These are phyloP conservation scores for Chrysomela aeneicollis DNA, from an alignment of 2,888 invertebrate genomes.

Conservation along the genomic window DNA sequence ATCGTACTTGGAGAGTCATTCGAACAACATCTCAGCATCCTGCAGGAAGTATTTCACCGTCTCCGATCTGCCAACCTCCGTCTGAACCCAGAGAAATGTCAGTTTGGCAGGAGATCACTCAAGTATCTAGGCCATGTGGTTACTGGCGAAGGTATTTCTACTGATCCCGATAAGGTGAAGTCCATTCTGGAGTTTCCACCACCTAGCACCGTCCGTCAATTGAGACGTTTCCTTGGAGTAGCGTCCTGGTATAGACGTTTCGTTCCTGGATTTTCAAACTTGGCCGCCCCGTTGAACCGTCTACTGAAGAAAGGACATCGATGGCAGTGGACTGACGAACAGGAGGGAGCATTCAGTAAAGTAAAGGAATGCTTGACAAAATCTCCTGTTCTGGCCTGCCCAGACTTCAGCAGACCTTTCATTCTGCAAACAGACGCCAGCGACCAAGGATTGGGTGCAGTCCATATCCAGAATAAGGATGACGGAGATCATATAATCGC, in stretches of 20 bases:
- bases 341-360: slow-evolving; percentile 7
- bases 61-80: slow-evolving; percentile 17
- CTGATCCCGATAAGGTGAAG: slow-evolving; percentile 10
- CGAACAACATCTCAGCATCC: neutral
- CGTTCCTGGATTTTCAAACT: slow-evolving; percentile 20
- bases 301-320: slow-evolving; percentile 7
- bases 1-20: neutral
- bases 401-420: slow-evolving; percentile 36
- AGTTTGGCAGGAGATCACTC: slow-evolving; percentile 15
- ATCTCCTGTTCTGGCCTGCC: slow-evolving; percentile 31
- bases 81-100: slow-evolving; percentile 30
- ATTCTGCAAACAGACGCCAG: slow-evolving; percentile 40
- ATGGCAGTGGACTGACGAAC: slow-evolving; percentile 12
- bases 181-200: slow-evolving; percentile 10
- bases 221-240: slow-evolving; percentile 17
- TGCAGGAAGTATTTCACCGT: slow-evolving; percentile 17
- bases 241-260: slow-evolving; percentile 28
- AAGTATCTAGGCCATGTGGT: slow-evolving; percentile 28
- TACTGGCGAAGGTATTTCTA: neutral
- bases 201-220: slow-evolving; percentile 12
- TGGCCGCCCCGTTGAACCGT: slow-evolving; percentile 15
- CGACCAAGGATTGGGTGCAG: slow-evolving; percentile 42
- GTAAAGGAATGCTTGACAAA: slow-evolving; percentile 7
- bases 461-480: slow-evolving; percentile 34
- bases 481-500: slow-evolving; percentile 36